A percentile compares a stretch with the other conserved stretches of the same genome.
Conservation (phyloP, 2,888 invertebrate genomes). For the Ametastegia equiseti region DNA sequence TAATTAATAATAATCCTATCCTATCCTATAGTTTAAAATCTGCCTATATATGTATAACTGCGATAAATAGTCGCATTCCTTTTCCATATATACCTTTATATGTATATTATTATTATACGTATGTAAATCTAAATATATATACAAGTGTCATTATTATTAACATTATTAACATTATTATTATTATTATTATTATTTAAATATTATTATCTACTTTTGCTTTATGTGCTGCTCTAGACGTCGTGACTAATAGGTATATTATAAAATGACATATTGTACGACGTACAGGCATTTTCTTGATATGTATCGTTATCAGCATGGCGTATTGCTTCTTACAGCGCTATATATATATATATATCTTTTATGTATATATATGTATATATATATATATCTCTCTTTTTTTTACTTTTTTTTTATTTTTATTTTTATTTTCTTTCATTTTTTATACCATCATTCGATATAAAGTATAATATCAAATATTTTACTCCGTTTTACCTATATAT, state of each 20-base stretch:
- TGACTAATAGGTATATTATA: neutral
- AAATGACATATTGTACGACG: constrained; percentile 36
- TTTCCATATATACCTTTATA: neutral
- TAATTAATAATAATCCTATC: neutral
- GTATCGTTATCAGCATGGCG: constrained; percentile 63
- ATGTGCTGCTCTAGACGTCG: constrained; percentile 36
- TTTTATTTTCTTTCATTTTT: constrained; percentile 30
- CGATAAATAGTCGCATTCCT: neutral
- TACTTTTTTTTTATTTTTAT: neutral
- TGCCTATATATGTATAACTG: neutral
- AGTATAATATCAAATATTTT: constrained; percentile 62
- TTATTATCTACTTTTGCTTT: constrained; percentile 30
- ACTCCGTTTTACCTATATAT: constrained; percentile 47
- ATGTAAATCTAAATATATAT: neutral
- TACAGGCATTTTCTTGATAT: constrained; percentile 71
- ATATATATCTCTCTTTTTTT: constrained; percentile 31
- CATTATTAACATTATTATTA: constrained; percentile 6
- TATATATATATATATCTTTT: constrained; percentile 30
- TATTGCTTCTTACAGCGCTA: constrained; percentile 48
- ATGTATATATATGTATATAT: constrained; percentile 39
- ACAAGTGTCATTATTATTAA: neutral
- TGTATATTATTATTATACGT: neutral
- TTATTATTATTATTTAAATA: neutral
- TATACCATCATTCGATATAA: constrained; percentile 36
- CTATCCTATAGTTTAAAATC: constrained; percentile 23